These are phyloP conservation scores for Drosophila pseudoananassae DNA, from an alignment of 1,140 invertebrate species.

Conservation along the genomic window DNA sequence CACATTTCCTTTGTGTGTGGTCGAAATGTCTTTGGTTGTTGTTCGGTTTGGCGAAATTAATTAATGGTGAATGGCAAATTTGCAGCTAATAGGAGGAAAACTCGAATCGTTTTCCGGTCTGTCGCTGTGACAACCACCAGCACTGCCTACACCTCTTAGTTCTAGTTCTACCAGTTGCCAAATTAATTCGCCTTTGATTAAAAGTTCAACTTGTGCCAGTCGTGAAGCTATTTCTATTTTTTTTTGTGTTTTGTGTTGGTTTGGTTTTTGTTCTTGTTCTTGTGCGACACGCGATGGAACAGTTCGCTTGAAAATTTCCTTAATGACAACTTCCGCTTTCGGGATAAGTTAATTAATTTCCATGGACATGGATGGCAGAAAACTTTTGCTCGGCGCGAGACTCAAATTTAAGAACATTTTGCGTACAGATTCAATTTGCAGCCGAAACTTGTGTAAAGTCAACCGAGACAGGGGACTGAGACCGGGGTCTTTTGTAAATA, in stretches of 20 bases:
- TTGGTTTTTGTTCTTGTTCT: constrained; percentile 11
- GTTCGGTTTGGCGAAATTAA: constrained; percentile 60
- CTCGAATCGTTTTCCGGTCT: constrained; percentile 62
- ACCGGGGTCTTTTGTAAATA: constrained; percentile 64
- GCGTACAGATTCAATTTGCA: constrained; percentile 68
- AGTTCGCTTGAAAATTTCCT: constrained; percentile 43
- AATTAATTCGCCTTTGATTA: constrained; percentile 62
- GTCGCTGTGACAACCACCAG: constrained; percentile 56
- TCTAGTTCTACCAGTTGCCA: constrained; percentile 14
- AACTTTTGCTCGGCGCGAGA: constrained; percentile 53
- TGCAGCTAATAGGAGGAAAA: constrained; percentile 76
- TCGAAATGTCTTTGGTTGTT: constrained; percentile 20
- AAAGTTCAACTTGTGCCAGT: constrained; percentile 25
- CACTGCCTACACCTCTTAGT: constrained; percentile 5
- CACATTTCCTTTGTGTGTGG: constrained; percentile 37
- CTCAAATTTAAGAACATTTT: constrained; percentile 69
- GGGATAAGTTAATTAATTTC: constrained; percentile 75
- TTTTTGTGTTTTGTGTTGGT: neutral
- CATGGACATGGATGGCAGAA: constrained; percentile 53
- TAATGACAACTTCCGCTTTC: constrained; percentile 68
- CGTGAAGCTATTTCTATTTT: neutral
- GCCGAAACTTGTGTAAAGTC: constrained; percentile 68
- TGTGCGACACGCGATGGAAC: constrained; percentile 30
- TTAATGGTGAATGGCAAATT: constrained; percentile 79
- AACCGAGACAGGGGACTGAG: constrained; percentile 37